Evolutionary conservation across 2,113 vertebrate species (phyloP).

Genomic region (Elaphurus davidianus): DNA sequence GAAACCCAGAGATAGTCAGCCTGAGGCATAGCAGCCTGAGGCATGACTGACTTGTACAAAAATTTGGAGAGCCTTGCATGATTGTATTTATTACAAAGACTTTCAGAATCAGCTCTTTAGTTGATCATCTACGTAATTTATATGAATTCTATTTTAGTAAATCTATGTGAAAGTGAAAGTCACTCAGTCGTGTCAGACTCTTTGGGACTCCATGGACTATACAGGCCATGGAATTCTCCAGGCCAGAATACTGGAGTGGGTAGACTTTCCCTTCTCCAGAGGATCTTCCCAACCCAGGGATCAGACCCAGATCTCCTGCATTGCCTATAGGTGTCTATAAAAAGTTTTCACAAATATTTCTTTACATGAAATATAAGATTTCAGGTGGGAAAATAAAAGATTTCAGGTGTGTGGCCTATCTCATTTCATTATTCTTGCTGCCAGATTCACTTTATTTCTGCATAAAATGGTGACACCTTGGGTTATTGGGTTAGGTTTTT

Average conservation of each 20-base stretch:
- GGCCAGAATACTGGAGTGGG: no score
- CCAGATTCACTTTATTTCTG: conserved; percentile 59
- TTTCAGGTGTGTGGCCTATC: conserved; percentile 28
- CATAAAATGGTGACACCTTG: conserved; percentile 46
- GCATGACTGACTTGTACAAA: not conserved
- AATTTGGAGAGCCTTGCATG: not conserved
- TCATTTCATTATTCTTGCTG: conserved; percentile 55
- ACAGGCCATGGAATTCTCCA: no score
- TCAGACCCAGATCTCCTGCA: not conserved
- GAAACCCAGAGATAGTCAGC: not conserved
- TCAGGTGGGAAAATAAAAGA: not conserved
- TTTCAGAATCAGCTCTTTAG: not conserved
- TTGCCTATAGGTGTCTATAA: not conserved
- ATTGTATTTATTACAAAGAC: not conserved
- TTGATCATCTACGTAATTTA: not conserved
- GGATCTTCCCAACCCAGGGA: no score
- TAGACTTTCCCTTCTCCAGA: no score
- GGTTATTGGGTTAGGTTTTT: conserved; percentile 67
- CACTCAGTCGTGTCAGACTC: no score
- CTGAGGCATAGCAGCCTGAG: not conserved
- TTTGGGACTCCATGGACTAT: no score
- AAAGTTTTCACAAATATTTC: not conserved
- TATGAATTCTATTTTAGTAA: not conserved
- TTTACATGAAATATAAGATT: not conserved
- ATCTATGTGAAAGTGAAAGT: no score